phyloP scores from a whole-genome alignment of 2,113 vertebrate species.

The Daphoenositta chrysoptera region DNA sequence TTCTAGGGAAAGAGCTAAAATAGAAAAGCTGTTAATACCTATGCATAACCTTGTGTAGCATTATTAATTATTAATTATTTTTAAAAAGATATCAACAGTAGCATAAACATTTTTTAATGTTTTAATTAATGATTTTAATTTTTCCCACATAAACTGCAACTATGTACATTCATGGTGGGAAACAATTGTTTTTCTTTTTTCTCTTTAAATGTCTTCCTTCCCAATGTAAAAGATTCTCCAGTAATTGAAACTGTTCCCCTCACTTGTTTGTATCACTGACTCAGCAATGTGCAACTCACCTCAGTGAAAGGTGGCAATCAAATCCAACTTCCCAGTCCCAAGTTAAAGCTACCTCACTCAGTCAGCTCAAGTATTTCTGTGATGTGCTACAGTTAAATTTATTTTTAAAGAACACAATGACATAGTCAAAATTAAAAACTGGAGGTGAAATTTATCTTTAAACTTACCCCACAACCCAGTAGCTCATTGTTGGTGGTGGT shows the following conservation, averaged over 20 bases:
- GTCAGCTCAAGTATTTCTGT: not conserved
- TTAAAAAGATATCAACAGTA: not conserved
- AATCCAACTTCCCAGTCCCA: not conserved
- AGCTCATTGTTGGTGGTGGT: constrained; percentile 87
- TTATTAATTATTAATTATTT: not conserved
- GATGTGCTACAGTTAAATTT: not conserved
- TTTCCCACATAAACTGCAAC: not conserved
- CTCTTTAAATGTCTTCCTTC: not conserved
- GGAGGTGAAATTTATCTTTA: not conserved
- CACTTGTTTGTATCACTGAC: not conserved
- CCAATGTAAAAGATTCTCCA: not conserved
- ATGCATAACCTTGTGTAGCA: not conserved
- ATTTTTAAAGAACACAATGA: not conserved
- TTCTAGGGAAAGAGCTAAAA: not conserved
- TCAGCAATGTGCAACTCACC: no score
- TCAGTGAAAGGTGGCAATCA: not conserved
- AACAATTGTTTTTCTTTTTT: not conserved
- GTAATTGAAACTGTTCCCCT: not conserved
- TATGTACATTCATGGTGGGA: not conserved
- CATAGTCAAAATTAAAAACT: not conserved
- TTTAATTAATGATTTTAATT: not conserved
- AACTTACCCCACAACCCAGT: constrained; percentile 96
- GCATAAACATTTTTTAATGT: accelerated
- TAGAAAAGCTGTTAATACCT: not conserved
- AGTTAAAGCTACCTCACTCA: not conserved